Base-by-base conservation (phyloP, 2,797 vertebrate genomes). In the Gambelia wislizenii region DNA sequence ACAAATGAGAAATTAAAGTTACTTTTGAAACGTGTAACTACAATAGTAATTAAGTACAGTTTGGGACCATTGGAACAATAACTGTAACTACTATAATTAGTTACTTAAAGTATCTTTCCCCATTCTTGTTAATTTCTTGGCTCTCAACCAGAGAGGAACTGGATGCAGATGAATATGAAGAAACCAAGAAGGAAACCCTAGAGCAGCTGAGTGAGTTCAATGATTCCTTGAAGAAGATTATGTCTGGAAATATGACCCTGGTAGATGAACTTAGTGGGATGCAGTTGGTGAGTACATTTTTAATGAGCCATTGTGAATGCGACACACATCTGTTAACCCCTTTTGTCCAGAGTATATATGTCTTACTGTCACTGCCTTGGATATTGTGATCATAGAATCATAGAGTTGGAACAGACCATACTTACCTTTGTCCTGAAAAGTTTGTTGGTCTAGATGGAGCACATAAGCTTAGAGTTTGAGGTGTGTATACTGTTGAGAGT, bases 191-290 rank as follows among this genome's bases (percentile, higher is more conserved):
- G 88, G 99, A 99, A 96, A 99, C 99, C 0, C 93, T 99, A 87
- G 99, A 99, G 89, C 99, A 99, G 94, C 94, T 99, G 93, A 98
- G 96, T 83, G 99, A 99, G 96, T 99, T 99, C 96, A 98, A 98
- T 8, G 98, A 99, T 94, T 99, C 99, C 0, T 95, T 99, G 90
- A 98, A 99, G 97, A 99, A 99, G 96, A 98, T 99, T 74, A 98
- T 99, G 98, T 98, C 98, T 79, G 99, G 99, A 92, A 98, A 99
- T 91, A 99, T 99, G 98, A 99, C 99, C 39, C 95, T 99, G 91
- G 98, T 99, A 85, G 99, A 99, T 67, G 99, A 99, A 91, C 98
- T 99, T 75, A 97, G 99, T 7, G 98, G 98, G 54, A 99, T 99
- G 99, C 99, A 99, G 61, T 96, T 99, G 97, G 99, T 99, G 97